Percentiles rank a stretch among this genome's conserved stretches.
Conservation (phyloP, 2,888 invertebrate genomes). For the Gisinianus flammeolus region DNA sequence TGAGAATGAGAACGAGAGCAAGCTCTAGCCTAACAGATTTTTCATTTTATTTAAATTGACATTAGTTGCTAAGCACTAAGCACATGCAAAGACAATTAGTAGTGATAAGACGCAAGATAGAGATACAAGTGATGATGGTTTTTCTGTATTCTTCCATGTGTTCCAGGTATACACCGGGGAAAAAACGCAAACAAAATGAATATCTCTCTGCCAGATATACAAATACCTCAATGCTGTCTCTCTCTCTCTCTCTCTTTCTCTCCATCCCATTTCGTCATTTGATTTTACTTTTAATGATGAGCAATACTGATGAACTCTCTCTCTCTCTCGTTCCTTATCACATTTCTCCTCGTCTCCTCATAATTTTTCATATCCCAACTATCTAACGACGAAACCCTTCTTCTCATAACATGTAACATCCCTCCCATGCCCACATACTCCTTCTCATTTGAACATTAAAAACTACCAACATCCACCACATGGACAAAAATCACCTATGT, state of each 20-base stretch:
- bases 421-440: too few relatives aligned
- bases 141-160: slow-evolving; percentile 16
- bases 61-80: background rate
- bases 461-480: too few relatives aligned
- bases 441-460: too few relatives aligned
- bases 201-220: background rate
- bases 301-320: slow-evolving; percentile 18
- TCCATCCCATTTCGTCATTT: slow-evolving; percentile 16
- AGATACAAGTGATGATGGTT: background rate
- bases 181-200: background rate
- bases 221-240: background rate
- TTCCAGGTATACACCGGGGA: background rate
- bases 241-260: background rate
- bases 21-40: background rate
- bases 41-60: slow-evolving; percentile 18
- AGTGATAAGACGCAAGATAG: background rate
- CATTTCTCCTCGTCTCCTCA: background rate
- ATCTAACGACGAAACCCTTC: background rate
- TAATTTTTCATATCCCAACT: background rate
- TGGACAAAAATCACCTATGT: too few relatives aligned
- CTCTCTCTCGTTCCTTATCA: background rate
- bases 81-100: slow-evolving; percentile 16
- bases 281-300: slow-evolving; percentile 25
- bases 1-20: background rate
- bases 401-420: too few relatives aligned